A percentile compares a stretch with the other conserved stretches of the same genome.
Conservation (phyloP, 2,888 invertebrate species). For the Desoria tigrina region DNA sequence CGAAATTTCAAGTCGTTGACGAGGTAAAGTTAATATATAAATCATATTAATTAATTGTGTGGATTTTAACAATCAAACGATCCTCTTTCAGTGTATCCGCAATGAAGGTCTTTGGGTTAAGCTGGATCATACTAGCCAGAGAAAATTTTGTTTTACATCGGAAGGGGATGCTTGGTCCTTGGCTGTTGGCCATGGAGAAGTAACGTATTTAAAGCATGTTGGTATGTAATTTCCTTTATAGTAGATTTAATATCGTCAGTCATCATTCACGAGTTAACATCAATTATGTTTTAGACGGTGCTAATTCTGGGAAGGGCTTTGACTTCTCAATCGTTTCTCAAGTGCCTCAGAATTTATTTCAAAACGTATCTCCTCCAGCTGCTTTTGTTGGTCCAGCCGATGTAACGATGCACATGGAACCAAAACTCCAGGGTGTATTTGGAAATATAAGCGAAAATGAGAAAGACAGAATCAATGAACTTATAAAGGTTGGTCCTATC, state of each 20-base stretch:
- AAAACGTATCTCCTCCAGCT: constrained; percentile 50
- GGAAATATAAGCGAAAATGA: not conserved
- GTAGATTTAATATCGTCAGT: not conserved
- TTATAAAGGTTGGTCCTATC: constrained; percentile 1
- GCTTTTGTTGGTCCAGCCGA: constrained; percentile 45
- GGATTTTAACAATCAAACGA: constrained; percentile 17
- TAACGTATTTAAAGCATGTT: constrained; percentile 64
- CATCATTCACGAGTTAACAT: constrained; percentile 2
- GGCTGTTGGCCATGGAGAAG: constrained; percentile 66
- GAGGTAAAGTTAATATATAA: constrained; percentile 59
- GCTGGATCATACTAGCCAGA: constrained; percentile 64
- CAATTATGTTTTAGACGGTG: not conserved
- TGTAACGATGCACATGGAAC: constrained; percentile 8
- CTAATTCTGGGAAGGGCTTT: constrained; percentile 60
- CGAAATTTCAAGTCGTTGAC: constrained; percentile 66
- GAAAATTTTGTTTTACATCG: constrained; percentile 68
- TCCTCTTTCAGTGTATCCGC: constrained; percentile 60
- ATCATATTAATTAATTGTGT: constrained; percentile 8
- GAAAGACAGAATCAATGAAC: not conserved
- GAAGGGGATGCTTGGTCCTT: constrained; percentile 74
- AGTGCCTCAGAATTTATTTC: constrained; percentile 53
- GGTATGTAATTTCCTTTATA: constrained; percentile 27
- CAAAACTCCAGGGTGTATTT: not conserved
- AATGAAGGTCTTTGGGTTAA: constrained; percentile 69
- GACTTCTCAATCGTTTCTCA: constrained; percentile 62